Conservation (phyloP, 2,113 vertebrate species). For the Toxotes jaculatrix region DNA sequence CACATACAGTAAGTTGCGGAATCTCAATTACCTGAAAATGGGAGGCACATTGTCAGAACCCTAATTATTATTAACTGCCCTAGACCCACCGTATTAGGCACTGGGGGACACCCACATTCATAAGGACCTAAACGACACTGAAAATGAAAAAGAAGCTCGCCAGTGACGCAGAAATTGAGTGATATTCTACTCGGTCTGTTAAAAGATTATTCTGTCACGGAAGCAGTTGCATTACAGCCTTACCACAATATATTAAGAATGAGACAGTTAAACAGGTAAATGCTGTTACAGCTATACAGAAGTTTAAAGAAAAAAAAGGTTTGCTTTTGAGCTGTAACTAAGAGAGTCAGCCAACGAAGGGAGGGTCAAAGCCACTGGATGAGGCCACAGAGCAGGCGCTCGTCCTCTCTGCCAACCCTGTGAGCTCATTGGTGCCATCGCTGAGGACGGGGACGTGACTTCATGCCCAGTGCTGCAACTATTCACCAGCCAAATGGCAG, state of each 20-base stretch:
- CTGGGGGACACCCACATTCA: slow-evolving; percentile 6
- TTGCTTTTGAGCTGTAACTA: background rate
- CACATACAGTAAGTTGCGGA: background rate
- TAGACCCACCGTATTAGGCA: background rate
- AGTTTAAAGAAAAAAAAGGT: background rate
- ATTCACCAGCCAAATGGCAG: slow-evolving; percentile 54
- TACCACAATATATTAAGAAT: background rate
- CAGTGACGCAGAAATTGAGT: background rate
- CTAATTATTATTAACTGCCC: slow-evolving; percentile 1
- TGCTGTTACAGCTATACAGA: background rate
- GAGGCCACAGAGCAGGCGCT: slow-evolving; percentile 23
- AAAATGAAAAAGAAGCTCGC: slow-evolving; percentile 4
- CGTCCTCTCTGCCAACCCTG: slow-evolving; percentile 15
- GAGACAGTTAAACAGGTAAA: slow-evolving; percentile 8
- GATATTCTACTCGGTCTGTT: background rate
- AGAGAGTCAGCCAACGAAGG: background rate
- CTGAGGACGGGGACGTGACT: slow-evolving; percentile 33
- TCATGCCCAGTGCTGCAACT: slow-evolving; percentile 30
- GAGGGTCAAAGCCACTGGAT: slow-evolving; percentile 39
- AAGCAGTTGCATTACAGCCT: background rate
- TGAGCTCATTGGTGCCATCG: slow-evolving; percentile 48
- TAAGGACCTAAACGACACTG: background rate
- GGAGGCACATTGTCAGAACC: background rate
- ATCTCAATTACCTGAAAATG: background rate
- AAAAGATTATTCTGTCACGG: slow-evolving; percentile 1